Evolutionary conservation across 1,140 invertebrate genomes (phyloP), one percentile per base, ranked within the genome.

Genomic region (Nebria ingens): DNA sequence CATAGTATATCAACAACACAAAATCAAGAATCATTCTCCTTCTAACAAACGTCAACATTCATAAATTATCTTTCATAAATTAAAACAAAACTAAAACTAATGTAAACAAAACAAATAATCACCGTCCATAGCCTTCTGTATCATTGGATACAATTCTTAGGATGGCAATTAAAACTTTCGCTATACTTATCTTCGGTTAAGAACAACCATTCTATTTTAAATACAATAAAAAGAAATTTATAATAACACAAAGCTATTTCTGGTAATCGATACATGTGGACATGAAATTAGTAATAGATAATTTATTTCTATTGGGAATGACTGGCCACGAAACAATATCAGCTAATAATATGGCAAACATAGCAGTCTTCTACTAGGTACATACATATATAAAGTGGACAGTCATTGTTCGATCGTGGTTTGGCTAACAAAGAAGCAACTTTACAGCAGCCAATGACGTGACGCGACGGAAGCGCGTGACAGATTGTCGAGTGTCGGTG

Each of bases 401-500:
- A 45, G 40, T 45, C 40, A 45, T 45, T 45, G 40, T 45, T 45
- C 40, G 40, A 12, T 17, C 40, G 15, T 45, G 40, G 40, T 17
- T 17, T 45, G 40, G 17, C 9, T 4, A 45, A 45, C 9, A 45
- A 17, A 45, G 15, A 3, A 6, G 9, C 40, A 45, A 17, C 9
- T 17, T 6, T 12, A 17, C 40, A 17, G 40, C 40, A 45, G 40
- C 40, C 40, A 45, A 45, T 45, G 15, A 17, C 40, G 40, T 45
- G 40, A 45, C 40, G 15, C 6, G 40, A 45, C 40, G 40, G 40
- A 45, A 45, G 40, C 40, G 40, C 15, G 40, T 45, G 40, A 45
- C 40, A 45, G 40, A 45, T 45, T 45, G 40, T 45, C 40, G 40
- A 45, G 40, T 45, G 40, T 45, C 40, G 17, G 40, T 45, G 17